Conservation (phyloP, 2,888 invertebrate species). For the Pyralis farinalis region DNA sequence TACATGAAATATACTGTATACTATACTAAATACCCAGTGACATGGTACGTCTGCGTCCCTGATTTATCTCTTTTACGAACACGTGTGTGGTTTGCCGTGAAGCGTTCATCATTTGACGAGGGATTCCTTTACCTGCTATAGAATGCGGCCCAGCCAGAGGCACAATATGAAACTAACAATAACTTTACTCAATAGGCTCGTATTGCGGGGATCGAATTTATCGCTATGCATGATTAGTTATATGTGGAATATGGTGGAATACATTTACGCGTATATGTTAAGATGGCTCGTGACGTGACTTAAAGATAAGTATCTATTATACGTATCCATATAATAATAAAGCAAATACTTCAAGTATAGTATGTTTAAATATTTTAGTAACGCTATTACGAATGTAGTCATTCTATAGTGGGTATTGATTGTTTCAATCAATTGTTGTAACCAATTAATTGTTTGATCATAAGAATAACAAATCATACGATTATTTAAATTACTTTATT, state of each 20-base stretch:
- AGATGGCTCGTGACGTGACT: background rate
- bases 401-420: too few species aligned
- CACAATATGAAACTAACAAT: constrained; percentile 43
- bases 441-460: too few species aligned
- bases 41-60: constrained; percentile 39
- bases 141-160: constrained; percentile 37
- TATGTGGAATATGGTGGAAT: constrained; percentile 15
- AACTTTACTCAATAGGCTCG: constrained; percentile 56
- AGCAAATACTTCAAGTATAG: background rate
- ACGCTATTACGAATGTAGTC: too few species aligned
- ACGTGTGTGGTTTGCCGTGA: constrained; percentile 48
- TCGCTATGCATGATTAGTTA: constrained; percentile 45
- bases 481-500: too few species aligned
- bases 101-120: constrained; percentile 53
- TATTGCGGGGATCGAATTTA: constrained; percentile 46
- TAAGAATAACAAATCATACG: too few species aligned
- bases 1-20: constrained; percentile 13
- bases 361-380: too few species aligned
- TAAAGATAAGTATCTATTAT: background rate
- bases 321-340: background rate
- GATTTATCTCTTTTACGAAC: constrained; percentile 60
- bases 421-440: too few species aligned
- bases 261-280: background rate
- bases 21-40: constrained; percentile 20
- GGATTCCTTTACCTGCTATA: constrained; percentile 68